A percentile compares a stretch with the other conserved stretches of the same genome.
Conservation (phyloP, 2,888 invertebrate species). For the Herminia tarsipennalis region DNA sequence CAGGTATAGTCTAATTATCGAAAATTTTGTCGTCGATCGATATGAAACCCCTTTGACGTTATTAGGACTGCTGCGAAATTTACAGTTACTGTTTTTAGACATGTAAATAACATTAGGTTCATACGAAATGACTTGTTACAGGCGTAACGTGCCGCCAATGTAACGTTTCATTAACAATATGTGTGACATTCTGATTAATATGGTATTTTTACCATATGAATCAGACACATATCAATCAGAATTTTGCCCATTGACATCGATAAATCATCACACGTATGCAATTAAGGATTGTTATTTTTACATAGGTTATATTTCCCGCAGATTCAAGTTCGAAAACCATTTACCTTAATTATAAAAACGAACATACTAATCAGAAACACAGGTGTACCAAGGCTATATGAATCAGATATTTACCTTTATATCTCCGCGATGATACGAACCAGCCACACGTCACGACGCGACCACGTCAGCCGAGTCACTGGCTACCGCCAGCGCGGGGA, state of each 20-base stretch:
- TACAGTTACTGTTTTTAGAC: slow-evolving; percentile 1
- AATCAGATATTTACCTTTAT: slow-evolving; percentile 2
- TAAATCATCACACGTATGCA: background rate
- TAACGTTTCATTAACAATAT: background rate
- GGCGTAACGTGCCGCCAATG: background rate
- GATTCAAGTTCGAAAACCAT: slow-evolving; percentile 1
- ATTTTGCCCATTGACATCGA: background rate
- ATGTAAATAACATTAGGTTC: slow-evolving; percentile 1
- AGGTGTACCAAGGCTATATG: slow-evolving; percentile 1
- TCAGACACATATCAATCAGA: background rate
- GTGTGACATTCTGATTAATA: slow-evolving; percentile 2
- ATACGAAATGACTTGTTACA: slow-evolving; percentile 1
- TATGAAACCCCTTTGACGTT: background rate
- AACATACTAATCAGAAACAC: too few species aligned
- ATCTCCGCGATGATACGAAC: slow-evolving; percentile 1
- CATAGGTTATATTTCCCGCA: background rate
- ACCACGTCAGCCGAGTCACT: slow-evolving; percentile 1
- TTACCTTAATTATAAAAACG: background rate
- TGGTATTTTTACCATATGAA: too few species aligned
- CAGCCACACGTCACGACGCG: slow-evolving; percentile 1
- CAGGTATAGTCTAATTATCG: too few species aligned
- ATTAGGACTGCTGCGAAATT: background rate
- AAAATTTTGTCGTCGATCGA: too few species aligned
- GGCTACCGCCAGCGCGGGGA: slow-evolving; percentile 1
- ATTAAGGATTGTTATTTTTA: background rate